Evolutionary conservation across 2,888 invertebrate genomes (phyloP).

Genomic region (Desoria tigrina): DNA sequence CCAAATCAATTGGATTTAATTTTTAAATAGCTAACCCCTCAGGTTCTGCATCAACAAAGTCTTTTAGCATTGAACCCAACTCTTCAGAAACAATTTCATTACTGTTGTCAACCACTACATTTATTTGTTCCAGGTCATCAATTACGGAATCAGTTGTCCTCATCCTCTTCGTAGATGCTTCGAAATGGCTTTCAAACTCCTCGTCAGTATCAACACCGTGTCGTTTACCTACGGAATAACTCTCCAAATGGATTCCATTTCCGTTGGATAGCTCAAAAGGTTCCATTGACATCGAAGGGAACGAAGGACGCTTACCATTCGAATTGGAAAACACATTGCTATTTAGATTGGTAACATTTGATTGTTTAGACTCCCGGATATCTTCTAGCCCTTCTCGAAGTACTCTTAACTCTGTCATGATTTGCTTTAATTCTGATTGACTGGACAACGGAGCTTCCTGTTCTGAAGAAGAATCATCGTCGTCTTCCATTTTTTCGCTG

Average conservation of each 20-base stretch:
- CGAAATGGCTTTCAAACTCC: no score
- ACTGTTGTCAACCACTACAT: not conserved
- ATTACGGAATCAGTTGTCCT: not conserved
- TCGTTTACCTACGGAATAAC: not conserved
- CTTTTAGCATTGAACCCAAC: not conserved
- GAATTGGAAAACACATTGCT: not conserved
- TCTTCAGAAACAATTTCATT: slow-evolving; percentile 5
- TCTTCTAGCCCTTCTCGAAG: not conserved
- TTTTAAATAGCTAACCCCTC: no score
- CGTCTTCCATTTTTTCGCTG: not conserved
- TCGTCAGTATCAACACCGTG: no score
- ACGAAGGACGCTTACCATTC: not conserved
- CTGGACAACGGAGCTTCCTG: not conserved
- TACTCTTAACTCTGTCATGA: not conserved
- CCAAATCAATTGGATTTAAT: no score
- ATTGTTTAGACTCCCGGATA: not conserved
- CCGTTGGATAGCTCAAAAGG: not conserved
- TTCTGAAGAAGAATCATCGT: not conserved
- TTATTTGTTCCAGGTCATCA: not conserved
- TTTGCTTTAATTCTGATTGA: not conserved
- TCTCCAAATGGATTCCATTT: not conserved
- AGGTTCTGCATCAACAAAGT: slow-evolving; percentile 11
- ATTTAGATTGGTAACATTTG: not conserved
- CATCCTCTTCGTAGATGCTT: not conserved
- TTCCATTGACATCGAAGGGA: not conserved